phyloP scores from a whole-genome alignment of 2,888 invertebrate genomes.

The Apeira syringaria region DNA sequence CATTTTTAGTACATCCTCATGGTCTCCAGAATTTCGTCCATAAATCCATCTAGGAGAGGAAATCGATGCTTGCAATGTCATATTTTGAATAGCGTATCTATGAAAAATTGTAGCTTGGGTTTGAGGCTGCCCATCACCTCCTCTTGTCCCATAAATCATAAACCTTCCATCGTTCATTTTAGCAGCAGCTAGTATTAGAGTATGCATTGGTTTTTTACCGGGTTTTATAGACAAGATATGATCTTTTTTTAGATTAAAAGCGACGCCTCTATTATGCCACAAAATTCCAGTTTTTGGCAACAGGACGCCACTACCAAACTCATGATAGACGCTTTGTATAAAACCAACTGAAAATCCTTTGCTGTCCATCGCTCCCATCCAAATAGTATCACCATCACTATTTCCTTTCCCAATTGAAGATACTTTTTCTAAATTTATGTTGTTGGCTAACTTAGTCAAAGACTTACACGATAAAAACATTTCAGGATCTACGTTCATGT shows the following conservation, averaged over 20 bases:
- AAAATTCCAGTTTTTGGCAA: conserved; percentile 69
- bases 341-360: conserved; percentile 74
- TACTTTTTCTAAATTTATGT: conserved; percentile 47
- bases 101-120: conserved; percentile 74
- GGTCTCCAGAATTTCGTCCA: conserved; percentile 46
- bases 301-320: conserved; percentile 64
- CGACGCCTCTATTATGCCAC: conserved; percentile 68
- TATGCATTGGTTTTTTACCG: conserved; percentile 71
- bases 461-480: conserved; percentile 46
- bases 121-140: conserved; percentile 73
- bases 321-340: conserved; percentile 67
- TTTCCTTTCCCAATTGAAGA: conserved; percentile 44
- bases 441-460: conserved; percentile 53
- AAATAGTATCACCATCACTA: conserved; percentile 68
- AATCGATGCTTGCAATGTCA: conserved; percentile 54
- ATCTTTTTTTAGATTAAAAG: conserved; percentile 53
- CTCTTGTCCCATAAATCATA: conserved; percentile 67
- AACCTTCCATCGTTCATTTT: conserved; percentile 65
- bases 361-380: conserved; percentile 73
- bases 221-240: conserved; percentile 57
- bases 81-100: conserved; percentile 63
- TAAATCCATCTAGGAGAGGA: conserved; percentile 67
- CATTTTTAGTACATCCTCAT: conserved; percentile 44
- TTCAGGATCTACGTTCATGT: conserved; percentile 58
- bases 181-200: conserved; percentile 68